A percentile compares a stretch with the other conserved stretches of the same genome.
phyloP scores from a whole-genome alignment of 2,113 vertebrate species.

The Urocolius indicus region DNA sequence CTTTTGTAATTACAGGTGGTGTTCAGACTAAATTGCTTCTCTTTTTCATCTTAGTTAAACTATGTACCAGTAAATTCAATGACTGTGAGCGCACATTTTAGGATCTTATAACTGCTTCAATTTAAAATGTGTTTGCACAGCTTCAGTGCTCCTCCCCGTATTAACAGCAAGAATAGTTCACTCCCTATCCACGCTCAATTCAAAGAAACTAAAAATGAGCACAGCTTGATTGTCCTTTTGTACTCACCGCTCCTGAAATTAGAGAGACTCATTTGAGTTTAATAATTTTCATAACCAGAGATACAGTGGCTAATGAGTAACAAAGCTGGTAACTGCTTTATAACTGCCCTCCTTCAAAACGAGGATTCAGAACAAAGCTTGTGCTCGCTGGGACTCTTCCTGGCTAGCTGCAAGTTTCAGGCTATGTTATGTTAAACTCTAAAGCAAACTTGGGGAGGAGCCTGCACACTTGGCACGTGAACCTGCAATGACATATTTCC shows the following conservation, averaged over 20 bases:
- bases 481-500: conserved; percentile 44
- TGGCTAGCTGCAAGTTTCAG: not conserved
- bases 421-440: conserved; percentile 16
- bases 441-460: conserved; percentile 53
- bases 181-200: not conserved
- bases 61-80: not conserved
- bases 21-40: not conserved
- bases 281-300: conserved; percentile 9
- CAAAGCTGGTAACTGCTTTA: not conserved
- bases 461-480: conserved; percentile 24
- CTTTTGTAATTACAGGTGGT: conserved; percentile 43
- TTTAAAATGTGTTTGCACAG: not conserved
- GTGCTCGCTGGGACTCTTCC: not conserved
- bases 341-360: conserved; percentile 2
- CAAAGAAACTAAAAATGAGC: not conserved
- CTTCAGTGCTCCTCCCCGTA: not conserved
- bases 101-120: not conserved
- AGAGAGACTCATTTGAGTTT: not conserved
- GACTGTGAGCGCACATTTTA: not conserved
- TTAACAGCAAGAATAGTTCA: not conserved
- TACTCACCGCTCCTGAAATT: not conserved
- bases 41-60: conserved; percentile 13
- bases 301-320: not conserved
- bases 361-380: not conserved
- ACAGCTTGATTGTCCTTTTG: not conserved